Evolutionary conservation across 1,140 invertebrate genomes (phyloP), one percentile per base, ranked within the genome.

Genomic region (Eulimnadia texana): DNA sequence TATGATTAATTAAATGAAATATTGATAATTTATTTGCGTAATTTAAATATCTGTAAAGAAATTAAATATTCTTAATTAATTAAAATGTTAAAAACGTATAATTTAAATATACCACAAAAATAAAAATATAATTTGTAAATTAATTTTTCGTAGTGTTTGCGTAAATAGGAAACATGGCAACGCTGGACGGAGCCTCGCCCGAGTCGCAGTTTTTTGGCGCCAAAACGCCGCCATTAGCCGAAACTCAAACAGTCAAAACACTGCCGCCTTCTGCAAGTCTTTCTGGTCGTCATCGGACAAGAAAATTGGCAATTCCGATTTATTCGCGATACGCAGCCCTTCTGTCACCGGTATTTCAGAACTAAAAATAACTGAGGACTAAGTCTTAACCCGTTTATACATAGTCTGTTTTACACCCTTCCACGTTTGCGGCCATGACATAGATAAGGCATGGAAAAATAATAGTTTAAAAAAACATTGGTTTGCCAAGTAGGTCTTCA

Each of bases 311-410:
- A 33, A 57, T 57, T n/a, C 55, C 55, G 9, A 57, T 57, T 19
- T 57, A 33, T 33, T 57, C 55, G 22, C 55, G 55, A 3, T 57
- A 29, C 29, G 23, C 55, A 16, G 27, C 55, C 28, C 27, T 57
- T 20, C 55, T 57, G 55, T 57, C 55, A 57, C 55, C 55, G 10
- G 55, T 57, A 57, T 29, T 29, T 29, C 55, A 57, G 22, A 33
- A 28, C 25, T 57, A 19, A 57, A n/a, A 6, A 6, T 52, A 52
- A 52, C 27, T 22, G 25, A n/a, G 19, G 2, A 23, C 24, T 55
- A 55, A 20, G 3, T 51, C 50, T 13, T 3, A 22, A 20, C 23
- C n/a, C 13, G 1, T 6, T 52, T 20, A 52, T 19, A 23, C 22
- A 19, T 13, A 23, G 19, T 52, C 25, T 24, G 11, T 52, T 52